Evolutionary conservation across 1,140 invertebrate species (phyloP), one percentile per base, ranked within the genome.

Genomic region (Pseudomyrmex concolor): DNA sequence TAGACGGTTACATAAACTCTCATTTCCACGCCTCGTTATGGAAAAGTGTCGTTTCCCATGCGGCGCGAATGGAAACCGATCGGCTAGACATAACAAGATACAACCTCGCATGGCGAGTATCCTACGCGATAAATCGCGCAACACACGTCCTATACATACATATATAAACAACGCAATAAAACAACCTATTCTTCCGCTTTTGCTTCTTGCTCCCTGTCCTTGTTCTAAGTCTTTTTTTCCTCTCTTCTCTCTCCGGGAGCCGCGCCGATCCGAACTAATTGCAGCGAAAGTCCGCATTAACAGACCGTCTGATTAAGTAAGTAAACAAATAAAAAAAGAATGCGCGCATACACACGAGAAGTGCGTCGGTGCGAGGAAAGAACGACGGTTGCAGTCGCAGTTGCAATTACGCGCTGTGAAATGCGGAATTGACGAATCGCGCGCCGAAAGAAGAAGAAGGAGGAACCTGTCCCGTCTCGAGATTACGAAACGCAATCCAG

Each of bases 261-360:
- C 25, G 67, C 50, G 66, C 19, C 60, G 64, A 72, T 48, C n/a
- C 70, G 55, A 74, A 60, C 76, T 91, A 90, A 91, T 91, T 89
- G 66, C 86, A 81, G 89, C 84, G 90, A 90, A 91, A 91, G 87
- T 80, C 45, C 66, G 84, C 71, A 74, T 50, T 59, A 80, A 57
- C 64, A 10, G 83, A 73, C 86, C 68, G 76, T 88, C 85, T 89
- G 88, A 91, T 90, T 91, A 89, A 89, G 85, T 86, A 89, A 89
- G 85, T 85, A 89, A 88, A 59, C 43, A 88, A 86, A 85, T 84
- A 89, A 90, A 86, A 91, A 86, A 91, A 86, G 55, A 60, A 82
- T 8, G 13, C 48, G 66, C 78, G 77, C 68, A 22, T 22, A 57
- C 19, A 9, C n/a, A 12, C n/a, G n/a, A 1, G 43, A 1, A 1